Base-by-base conservation (phyloP, 1,140 invertebrate genomes). In the Drosophila seguyi region DNA sequence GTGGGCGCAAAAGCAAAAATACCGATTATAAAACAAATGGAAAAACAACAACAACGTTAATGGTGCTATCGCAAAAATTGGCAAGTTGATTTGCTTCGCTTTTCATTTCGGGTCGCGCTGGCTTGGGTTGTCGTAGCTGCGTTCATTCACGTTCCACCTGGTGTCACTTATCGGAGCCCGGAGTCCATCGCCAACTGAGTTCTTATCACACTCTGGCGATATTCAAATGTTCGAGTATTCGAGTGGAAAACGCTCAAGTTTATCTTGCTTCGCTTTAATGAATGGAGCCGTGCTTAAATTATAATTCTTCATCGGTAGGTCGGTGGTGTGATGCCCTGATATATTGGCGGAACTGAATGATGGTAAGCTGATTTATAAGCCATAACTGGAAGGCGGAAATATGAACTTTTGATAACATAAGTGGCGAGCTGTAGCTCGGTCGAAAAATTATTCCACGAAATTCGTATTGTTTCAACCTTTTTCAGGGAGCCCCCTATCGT, bases 131-230 rank as follows among this genome's bases (percentile, higher is more conserved):
- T 65, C 62, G 57, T 73, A 79, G 83, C 79, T 87, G 82, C 83
- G 52, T 86, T 86, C 82, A 87, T 86, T 86, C 83, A 86, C 82
- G 82, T 87, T 87, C 79, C 79, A 83, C 83, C 75, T 65, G 83
- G 60, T 69, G 63, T 20, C 27, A 42, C 31, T 80, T 80, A 72
- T 80, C 48, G 48, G 34, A 36, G 34, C 31, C 11, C 31, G 27
- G 11, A 20, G 16, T 42, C 47, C 47, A 52, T 36, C n/a, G 34
- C 31, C 29, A 25, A 27, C 22, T 44, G 31, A 47, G 39, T 45
- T 65, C 69, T 87, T 87, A 86, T 82, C 79, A 60, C 31, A 56
- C 27, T 65, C 36, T 72, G 16, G 44, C 16, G 79, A 47, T 61
- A 79, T 83, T 83, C 42, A 74, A 84, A 82, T 78, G 60, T 66